A percentile compares a stretch with the other conserved stretches of the same genome.
These are phyloP conservation scores for Phrynocephalus versicolor DNA, from an alignment of 2,113 vertebrate species.

Conservation along the genomic window DNA sequence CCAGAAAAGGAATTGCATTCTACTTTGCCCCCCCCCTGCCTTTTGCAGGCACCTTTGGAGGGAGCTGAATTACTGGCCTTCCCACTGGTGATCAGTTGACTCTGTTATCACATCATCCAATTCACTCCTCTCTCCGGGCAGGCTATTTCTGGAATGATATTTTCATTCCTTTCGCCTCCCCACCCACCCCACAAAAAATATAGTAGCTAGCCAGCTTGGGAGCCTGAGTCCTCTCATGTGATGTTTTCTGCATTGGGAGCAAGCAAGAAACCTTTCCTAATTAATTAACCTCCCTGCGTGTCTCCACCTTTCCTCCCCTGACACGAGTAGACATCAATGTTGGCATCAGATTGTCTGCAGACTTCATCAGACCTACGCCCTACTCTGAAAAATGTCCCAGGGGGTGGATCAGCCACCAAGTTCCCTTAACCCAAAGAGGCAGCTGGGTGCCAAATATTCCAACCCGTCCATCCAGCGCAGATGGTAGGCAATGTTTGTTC, in stretches of 20 bases:
- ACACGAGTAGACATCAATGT: slow-evolving; percentile 56
- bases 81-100: slow-evolving; percentile 45
- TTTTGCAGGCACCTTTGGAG: slow-evolving; percentile 7
- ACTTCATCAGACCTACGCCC: slow-evolving; percentile 67
- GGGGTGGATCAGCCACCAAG: slow-evolving; percentile 46
- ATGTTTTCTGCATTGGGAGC: slow-evolving; percentile 28
- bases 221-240: not conserved
- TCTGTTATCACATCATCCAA: slow-evolving; percentile 32
- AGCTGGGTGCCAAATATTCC: slow-evolving; percentile 27
- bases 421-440: slow-evolving; percentile 60
- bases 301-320: slow-evolving; percentile 31
- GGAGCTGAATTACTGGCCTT: slow-evolving; percentile 51
- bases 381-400: slow-evolving; percentile 51
- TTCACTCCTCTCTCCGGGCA: slow-evolving; percentile 60
- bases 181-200: slow-evolving; percentile 38
- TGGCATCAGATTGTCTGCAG: slow-evolving; percentile 60
- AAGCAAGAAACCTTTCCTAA: slow-evolving; percentile 56
- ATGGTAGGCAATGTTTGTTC: slow-evolving; percentile 45
- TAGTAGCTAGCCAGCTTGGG: slow-evolving; percentile 21
- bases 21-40: slow-evolving; percentile 25
- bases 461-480: slow-evolving; percentile 31
- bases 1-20: not conserved
- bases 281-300: slow-evolving; percentile 61
- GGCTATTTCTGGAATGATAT: slow-evolving; percentile 23
- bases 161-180: slow-evolving; percentile 12